A percentile compares a stretch with the other conserved stretches of the same genome.
phyloP scores from a whole-genome alignment of 2,797 vertebrate genomes.

The Antrozous pallidus region DNA sequence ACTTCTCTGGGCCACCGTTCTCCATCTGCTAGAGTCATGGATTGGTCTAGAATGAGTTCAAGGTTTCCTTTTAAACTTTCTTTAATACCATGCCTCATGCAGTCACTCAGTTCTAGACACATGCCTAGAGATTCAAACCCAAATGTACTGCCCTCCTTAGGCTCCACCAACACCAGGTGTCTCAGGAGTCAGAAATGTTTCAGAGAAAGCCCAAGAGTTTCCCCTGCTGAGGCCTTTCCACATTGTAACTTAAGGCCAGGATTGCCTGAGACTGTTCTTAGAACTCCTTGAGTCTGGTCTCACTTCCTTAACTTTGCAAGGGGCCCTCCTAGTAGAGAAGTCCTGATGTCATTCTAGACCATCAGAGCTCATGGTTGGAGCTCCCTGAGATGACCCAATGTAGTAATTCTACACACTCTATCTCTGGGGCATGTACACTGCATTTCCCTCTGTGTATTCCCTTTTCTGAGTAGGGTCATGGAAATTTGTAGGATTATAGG shows the following conservation, averaged over 20 bases:
- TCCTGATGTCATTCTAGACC: background rate
- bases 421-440: background rate
- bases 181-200: background rate
- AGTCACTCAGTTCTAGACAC: background rate
- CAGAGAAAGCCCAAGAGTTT: background rate
- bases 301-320: background rate
- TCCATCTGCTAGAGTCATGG: background rate
- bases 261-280: background rate
- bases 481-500: background rate
- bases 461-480: background rate
- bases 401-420: background rate
- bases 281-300: background rate
- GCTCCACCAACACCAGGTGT: background rate
- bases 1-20: background rate
- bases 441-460: background rate
- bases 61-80: background rate
- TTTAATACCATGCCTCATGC: background rate
- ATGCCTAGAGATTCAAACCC: background rate
- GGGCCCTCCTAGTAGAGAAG: background rate
- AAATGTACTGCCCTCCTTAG: background rate
- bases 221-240: background rate
- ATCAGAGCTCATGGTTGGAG: background rate
- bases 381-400: background rate
- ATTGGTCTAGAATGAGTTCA: background rate
- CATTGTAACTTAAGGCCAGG: background rate